Evolutionary conservation across 2,888 invertebrate species (phyloP).

Genomic region (Pandemis corylana): DNA sequence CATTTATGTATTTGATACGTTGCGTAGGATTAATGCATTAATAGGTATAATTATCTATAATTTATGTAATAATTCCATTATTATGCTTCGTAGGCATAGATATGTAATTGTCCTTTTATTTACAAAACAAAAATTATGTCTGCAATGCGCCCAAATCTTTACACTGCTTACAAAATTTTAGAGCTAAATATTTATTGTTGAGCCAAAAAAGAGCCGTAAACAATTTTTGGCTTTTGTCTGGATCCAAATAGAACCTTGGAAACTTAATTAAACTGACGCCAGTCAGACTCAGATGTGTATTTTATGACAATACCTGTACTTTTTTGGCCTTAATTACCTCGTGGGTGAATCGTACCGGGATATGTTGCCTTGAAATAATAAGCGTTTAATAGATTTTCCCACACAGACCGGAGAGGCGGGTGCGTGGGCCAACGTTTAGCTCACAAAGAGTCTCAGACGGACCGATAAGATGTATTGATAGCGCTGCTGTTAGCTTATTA

Average conservation of each 20-base stretch:
- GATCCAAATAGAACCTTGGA: slow-evolving; percentile 16
- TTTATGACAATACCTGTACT: slow-evolving; percentile 21
- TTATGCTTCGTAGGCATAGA: background rate
- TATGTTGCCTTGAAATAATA: slow-evolving; percentile 59
- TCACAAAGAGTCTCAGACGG: slow-evolving; percentile 23
- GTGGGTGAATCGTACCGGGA: slow-evolving; percentile 69
- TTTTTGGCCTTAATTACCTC: slow-evolving; percentile 67
- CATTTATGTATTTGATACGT: background rate
- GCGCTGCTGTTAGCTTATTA: background rate
- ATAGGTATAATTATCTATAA: background rate
- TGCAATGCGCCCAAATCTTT: no score
- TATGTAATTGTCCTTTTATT: background rate
- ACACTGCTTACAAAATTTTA: no score
- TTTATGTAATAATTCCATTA: background rate
- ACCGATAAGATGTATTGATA: slow-evolving; percentile 32
- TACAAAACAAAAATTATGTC: no score
- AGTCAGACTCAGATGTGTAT: background rate
- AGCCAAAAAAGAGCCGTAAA: background rate
- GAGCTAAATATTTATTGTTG: background rate
- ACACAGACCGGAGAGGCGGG: slow-evolving; percentile 58
- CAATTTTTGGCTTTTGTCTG: background rate
- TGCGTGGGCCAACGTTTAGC: slow-evolving; percentile 55
- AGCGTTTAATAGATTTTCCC: slow-evolving; percentile 62
- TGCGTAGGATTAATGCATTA: slow-evolving; percentile 1
- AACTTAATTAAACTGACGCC: background rate